Percentiles rank a stretch among this genome's conserved stretches.
phyloP scores from a whole-genome alignment of 2,888 invertebrate species.

The Orthonevra nobilis region DNA sequence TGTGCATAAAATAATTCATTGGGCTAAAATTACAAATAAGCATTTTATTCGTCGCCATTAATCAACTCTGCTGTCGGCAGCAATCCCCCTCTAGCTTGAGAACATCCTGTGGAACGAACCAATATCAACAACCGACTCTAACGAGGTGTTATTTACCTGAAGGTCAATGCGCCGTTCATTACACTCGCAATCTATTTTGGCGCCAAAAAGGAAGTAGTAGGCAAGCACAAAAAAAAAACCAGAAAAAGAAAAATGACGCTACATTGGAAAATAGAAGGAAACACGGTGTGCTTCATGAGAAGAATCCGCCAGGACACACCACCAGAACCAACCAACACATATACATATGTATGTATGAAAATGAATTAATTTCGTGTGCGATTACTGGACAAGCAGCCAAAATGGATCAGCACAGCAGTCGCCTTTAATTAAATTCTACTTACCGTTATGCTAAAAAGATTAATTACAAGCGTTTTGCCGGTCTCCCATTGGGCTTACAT shows the following conservation, averaged over 20 bases:
- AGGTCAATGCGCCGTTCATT: constrained; percentile 46
- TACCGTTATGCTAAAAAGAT: constrained; percentile 34
- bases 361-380: constrained; percentile 46
- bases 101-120: neutral
- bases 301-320: constrained; percentile 13
- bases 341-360: constrained; percentile 12
- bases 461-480: constrained; percentile 50
- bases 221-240: neutral
- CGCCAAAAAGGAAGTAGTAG: neutral
- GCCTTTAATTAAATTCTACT: constrained; percentile 59
- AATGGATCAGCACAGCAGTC: constrained; percentile 36
- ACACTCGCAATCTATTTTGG: constrained; percentile 17
- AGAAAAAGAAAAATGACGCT: too few relatives aligned
- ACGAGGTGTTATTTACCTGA: constrained; percentile 58
- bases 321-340: too few relatives aligned
- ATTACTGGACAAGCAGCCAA: constrained; percentile 20
- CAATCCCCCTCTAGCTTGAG: neutral
- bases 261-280: too few relatives aligned
- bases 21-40: constrained; percentile 52
- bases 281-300: too few relatives aligned
- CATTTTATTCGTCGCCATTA: constrained; percentile 58
- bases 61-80: constrained; percentile 45
- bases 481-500: constrained; percentile 1
- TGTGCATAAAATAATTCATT: constrained; percentile 51
- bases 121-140: constrained; percentile 12